Evolutionary conservation across 2,797 vertebrate genomes (phyloP).

Genomic region (Sebastes nivosus): DNA sequence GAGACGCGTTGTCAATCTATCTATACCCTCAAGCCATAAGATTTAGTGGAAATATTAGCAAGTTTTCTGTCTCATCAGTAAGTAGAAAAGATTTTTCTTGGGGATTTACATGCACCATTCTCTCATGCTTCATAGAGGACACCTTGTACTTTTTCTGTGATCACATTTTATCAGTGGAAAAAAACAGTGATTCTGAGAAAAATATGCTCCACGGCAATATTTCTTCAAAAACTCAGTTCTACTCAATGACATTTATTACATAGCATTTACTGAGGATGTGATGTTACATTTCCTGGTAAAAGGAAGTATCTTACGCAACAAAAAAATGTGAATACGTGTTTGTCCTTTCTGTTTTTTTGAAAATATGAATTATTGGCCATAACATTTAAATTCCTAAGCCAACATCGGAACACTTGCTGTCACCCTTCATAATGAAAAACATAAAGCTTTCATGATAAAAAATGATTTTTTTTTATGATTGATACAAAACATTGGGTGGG

Average conservation of each 20-base stretch:
- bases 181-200: background rate
- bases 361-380: background rate
- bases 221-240: background rate
- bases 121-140: background rate
- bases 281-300: background rate
- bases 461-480: background rate
- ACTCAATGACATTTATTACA: background rate
- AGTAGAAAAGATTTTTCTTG: background rate
- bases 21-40: too few species aligned
- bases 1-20: too few species aligned
- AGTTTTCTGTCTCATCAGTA: too few species aligned
- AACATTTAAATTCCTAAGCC: background rate
- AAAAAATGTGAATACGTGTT: background rate
- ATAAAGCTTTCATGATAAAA: background rate
- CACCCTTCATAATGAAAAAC: background rate
- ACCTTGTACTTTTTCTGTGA: background rate
- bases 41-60: background rate
- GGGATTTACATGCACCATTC: background rate
- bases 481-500: background rate
- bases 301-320: background rate
- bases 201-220: background rate
- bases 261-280: background rate
- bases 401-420: background rate
- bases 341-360: background rate
- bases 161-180: background rate